These are phyloP conservation scores for Musca vetustissima DNA, from an alignment of 1,140 invertebrate genomes.

Conservation along the genomic window DNA sequence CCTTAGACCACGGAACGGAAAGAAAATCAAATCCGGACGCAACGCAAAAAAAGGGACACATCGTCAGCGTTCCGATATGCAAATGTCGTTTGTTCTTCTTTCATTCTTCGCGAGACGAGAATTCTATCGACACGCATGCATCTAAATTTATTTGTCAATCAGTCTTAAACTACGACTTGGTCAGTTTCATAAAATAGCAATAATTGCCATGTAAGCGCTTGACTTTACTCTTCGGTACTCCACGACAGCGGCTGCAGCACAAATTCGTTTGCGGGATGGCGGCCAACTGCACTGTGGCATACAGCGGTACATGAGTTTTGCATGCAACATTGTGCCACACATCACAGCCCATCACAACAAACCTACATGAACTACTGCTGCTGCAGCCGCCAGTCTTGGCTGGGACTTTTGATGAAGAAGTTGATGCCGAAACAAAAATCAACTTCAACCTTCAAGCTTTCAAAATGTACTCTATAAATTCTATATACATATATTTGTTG, in stretches of 20 bases:
- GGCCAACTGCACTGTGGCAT: neutral
- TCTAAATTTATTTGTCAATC: conserved; percentile 24
- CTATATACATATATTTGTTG: neutral
- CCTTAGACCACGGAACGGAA: neutral
- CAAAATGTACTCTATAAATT: conserved; percentile 23
- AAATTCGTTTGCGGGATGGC: too few relatives aligned
- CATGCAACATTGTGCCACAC: conserved; percentile 7
- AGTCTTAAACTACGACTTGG: conserved; percentile 24
- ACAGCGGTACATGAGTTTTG: neutral
- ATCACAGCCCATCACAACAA: neutral
- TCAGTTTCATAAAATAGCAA: conserved; percentile 24
- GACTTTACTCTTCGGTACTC: neutral
- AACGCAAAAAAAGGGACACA: too few relatives aligned
- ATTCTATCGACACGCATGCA: conserved; percentile 24
- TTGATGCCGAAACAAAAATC: neutral
- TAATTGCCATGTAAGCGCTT: conserved; percentile 23
- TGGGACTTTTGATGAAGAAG: conserved; percentile 7
- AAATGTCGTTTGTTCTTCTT: neutral
- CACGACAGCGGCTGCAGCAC: too few relatives aligned
- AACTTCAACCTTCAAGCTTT: conserved; percentile 21
- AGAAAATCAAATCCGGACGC: neutral
- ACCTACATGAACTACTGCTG: too few relatives aligned
- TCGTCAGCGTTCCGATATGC: neutral
- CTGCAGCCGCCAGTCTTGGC: too few relatives aligned
- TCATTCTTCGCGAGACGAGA: neutral